Evolutionary conservation across 2,888 invertebrate genomes (phyloP).

Genomic region (Amphimallon solstitiale): DNA sequence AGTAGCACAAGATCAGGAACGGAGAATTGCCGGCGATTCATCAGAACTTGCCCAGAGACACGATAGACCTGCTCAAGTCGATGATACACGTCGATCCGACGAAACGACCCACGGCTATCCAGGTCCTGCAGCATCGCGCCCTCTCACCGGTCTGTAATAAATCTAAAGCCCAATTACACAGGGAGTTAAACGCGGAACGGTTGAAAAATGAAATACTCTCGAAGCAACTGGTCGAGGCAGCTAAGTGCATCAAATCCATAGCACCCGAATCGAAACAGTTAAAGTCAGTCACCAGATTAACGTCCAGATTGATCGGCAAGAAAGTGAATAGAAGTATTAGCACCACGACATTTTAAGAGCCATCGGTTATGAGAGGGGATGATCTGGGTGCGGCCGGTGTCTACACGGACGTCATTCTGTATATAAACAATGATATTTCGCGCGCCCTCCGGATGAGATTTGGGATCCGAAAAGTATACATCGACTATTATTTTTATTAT

Average conservation of each 20-base stretch:
- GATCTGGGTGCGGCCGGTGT: too few relatives aligned
- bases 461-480: too few relatives aligned
- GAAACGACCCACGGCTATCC: conserved; percentile 77
- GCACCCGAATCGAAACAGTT: conserved; percentile 56
- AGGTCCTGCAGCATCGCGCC: conserved; percentile 77
- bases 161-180: conserved; percentile 79
- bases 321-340: conserved; percentile 71
- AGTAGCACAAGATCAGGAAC: conserved; percentile 85
- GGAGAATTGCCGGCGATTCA: conserved; percentile 77
- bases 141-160: conserved; percentile 80
- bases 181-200: conserved; percentile 83
- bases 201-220: conserved; percentile 83
- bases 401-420: neutral
- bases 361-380: neutral
- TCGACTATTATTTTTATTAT: too few relatives aligned
- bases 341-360: conserved; percentile 67
- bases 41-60: conserved; percentile 65
- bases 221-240: conserved; percentile 76
- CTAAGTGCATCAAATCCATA: conserved; percentile 67
- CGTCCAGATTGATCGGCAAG: conserved; percentile 67
- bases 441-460: too few relatives aligned
- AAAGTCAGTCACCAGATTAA: conserved; percentile 51
- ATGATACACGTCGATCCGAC: conserved; percentile 86
- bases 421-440: neutral
- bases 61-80: conserved; percentile 73